phyloP scores from a whole-genome alignment of 2,888 invertebrate species.

The Ormyrus pomaceus region DNA sequence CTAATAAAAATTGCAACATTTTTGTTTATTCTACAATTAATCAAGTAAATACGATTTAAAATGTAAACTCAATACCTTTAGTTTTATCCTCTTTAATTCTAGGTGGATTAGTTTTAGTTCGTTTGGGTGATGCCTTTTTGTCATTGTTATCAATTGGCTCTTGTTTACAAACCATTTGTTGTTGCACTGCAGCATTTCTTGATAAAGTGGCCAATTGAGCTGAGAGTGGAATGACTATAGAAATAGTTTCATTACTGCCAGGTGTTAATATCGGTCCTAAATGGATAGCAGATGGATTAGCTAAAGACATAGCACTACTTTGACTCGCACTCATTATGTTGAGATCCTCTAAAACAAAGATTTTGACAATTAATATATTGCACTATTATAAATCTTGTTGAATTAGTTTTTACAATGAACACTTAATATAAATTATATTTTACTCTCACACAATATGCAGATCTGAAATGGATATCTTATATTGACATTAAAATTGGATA shows the following conservation, averaged over 20 bases:
- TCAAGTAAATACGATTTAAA: neutral
- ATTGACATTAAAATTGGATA: neutral
- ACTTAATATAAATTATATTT: neutral
- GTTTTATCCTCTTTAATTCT: constrained; percentile 65
- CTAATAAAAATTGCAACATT: constrained; percentile 47
- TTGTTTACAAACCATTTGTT: constrained; percentile 52
- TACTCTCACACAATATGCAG: neutral
- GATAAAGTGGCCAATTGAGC: constrained; percentile 68
- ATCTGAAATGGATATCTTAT: neutral
- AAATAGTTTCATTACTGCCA: constrained; percentile 69
- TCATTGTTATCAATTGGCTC: constrained; percentile 43
- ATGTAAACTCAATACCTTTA: constrained; percentile 57
- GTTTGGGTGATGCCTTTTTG: constrained; percentile 39
- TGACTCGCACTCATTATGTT: constrained; percentile 62
- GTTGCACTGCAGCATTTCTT: constrained; percentile 61
- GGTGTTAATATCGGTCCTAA: constrained; percentile 70
- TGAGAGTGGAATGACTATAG: constrained; percentile 72
- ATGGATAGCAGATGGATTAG: constrained; percentile 68
- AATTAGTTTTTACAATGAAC: too few species aligned
- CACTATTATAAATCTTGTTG: too few species aligned
- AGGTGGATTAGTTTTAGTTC: constrained; percentile 50
- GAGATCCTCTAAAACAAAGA: constrained; percentile 32
- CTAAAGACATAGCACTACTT: constrained; percentile 64
- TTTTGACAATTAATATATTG: neutral
- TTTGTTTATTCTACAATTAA: constrained; percentile 8